Evolutionary conservation across 2,113 vertebrate genomes (phyloP), one percentile per base, ranked within the genome.

Genomic region (Siphamia tubifer): DNA sequence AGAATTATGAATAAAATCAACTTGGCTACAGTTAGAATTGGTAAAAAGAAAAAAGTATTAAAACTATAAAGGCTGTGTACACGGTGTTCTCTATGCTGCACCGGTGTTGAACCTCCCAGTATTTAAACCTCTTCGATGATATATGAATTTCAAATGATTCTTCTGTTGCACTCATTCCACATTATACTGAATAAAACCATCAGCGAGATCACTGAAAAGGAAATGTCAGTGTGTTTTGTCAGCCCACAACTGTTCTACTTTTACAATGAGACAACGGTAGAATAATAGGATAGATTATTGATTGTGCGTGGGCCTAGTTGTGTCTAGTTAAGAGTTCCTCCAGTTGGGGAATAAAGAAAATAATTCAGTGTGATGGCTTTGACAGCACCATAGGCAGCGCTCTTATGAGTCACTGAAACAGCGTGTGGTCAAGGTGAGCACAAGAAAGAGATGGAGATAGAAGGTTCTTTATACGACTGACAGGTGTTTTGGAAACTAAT

Each of bases 391-490:
- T 68, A 68, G 82, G 83, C 16, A 72, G 65, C 62, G 67, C 77
- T 82, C 68, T 68, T 38, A 43, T 49, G 77, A 62, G 70, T 44
- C 81, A 76, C 74, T 68, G 44, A 34, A 73, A 21, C 87, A 81
- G 86, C 74, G 44, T 78, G 86, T 81, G 86, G 79, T 81, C 77
- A 87, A 89, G 89, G 89, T 89, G 86, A 89, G 75, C 39, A 39
- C 11, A 39, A 55, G 57, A 39, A 79, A 68, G 75, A 71, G 53
- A 36, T 19, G 66, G 75, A 71, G 53, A 36, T 19, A 28, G 53
- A 70, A 49, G 35, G 24, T 25, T 38, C 5, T 68, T 77, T 52
- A 67, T 36, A 57, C 44, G 63, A 47, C 43, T 21, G 1, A 45
- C 51, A 64, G 74, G 54, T 78, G 58, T 68, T 58, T 19, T 27